Conservation (phyloP, 37 sponge, comb jelly and placozoan species). For the Tethya wilhelma region DNA sequence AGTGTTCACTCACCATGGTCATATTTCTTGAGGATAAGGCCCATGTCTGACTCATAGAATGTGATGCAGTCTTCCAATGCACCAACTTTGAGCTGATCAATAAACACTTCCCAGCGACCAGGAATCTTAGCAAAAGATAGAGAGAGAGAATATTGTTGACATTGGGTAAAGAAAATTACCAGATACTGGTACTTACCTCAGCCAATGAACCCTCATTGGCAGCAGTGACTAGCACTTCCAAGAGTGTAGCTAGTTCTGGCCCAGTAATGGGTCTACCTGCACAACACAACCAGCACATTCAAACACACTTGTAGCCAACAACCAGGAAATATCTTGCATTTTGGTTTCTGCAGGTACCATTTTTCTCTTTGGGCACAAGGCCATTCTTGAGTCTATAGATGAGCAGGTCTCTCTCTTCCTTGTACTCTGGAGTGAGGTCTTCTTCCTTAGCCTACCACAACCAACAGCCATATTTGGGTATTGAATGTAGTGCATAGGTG, state of each 20-base stretch:
- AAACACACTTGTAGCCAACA: background rate
- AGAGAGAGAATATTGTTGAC: background rate
- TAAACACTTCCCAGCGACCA: conserved; percentile 74
- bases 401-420: conserved; percentile 81
- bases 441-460: conserved; percentile 63
- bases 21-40: conserved; percentile 24
- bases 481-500: background rate
- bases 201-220: conserved; percentile 92
- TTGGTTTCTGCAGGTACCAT: conserved; percentile 45
- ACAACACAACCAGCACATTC: background rate
- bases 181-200: conserved; percentile 35
- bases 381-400: conserved; percentile 38
- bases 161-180: background rate
- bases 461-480: background rate
- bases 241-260: conserved; percentile 83
- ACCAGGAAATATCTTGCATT: background rate
- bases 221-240: conserved; percentile 85
- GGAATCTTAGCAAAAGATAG: conserved; percentile 54
- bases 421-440: conserved; percentile 86
- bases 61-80: conserved; percentile 77
- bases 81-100: conserved; percentile 67
- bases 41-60: conserved; percentile 86
- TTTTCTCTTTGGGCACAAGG: conserved; percentile 84
- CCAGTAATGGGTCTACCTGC: conserved; percentile 80
- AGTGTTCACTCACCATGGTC: conserved; percentile 37